These are phyloP conservation scores for Auanema freiburgensis DNA, from an alignment of 2,888 invertebrate genomes.

Conservation along the genomic window DNA sequence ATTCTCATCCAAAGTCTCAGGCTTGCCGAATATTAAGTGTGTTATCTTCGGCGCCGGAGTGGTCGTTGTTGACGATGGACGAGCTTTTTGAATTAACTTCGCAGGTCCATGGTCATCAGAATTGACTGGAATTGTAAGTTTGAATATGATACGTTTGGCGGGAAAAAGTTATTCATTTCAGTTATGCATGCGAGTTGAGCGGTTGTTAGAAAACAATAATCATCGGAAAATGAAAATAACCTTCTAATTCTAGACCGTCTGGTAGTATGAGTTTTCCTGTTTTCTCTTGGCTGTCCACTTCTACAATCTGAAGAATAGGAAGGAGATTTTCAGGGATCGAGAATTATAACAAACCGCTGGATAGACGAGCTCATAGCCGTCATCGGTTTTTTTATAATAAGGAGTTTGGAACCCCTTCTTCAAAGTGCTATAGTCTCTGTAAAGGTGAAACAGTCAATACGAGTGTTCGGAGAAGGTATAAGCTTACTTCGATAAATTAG, in stretches of 20 bases:
- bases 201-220: not conserved
- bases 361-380: slow-evolving; percentile 34
- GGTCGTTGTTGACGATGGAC: slow-evolving; percentile 17
- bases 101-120: slow-evolving; percentile 14
- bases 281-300: slow-evolving; percentile 32
- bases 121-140: slow-evolving; percentile 1
- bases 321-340: not conserved
- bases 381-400: slow-evolving; percentile 34
- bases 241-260: slow-evolving; percentile 46
- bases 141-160: too few species aligned
- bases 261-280: slow-evolving; percentile 49
- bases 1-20: slow-evolving; percentile 27
- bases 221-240: not conserved
- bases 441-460: not conserved
- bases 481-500: not conserved
- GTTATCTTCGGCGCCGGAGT: slow-evolving; percentile 23
- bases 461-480: not conserved
- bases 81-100: slow-evolving; percentile 1
- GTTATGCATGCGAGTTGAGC: not conserved
- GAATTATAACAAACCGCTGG: slow-evolving; percentile 13
- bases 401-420: slow-evolving; percentile 17
- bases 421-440: not conserved
- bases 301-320: slow-evolving; percentile 25
- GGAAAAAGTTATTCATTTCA: too few species aligned
- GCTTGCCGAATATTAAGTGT: slow-evolving; percentile 40